A percentile compares a stretch with the other conserved stretches of the same genome.
Evolutionary conservation across 2,888 invertebrate genomes (phyloP).

Genomic region (Cecidostiba fungosa): DNA sequence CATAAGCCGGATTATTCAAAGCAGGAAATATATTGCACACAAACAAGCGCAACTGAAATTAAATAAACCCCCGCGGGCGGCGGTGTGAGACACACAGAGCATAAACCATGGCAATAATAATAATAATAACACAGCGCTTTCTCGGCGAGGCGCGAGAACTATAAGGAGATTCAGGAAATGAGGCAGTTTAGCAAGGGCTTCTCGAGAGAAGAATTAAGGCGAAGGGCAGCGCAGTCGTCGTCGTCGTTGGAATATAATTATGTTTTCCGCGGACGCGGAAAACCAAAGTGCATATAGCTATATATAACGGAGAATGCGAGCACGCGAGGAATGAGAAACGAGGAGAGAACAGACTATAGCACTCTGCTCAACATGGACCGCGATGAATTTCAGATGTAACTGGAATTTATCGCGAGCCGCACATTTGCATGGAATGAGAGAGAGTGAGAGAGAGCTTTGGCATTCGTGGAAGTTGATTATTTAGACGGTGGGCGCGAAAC

Average conservation of each 20-base stretch:
- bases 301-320: not conserved
- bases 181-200: constrained; percentile 53
- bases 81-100: not conserved
- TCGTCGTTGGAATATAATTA: constrained; percentile 41
- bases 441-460: not conserved
- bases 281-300: constrained; percentile 25
- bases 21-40: not conserved
- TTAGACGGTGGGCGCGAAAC: constrained; percentile 24
- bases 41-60: not conserved
- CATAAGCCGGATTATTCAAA: not conserved
- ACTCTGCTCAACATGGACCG: not conserved
- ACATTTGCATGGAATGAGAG: constrained; percentile 43
- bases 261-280: constrained; percentile 12
- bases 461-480: constrained; percentile 48
- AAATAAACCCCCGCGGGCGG: not conserved
- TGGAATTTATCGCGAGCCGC: constrained; percentile 59
- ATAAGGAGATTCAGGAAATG: constrained; percentile 50
- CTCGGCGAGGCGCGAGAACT: not conserved
- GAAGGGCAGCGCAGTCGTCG: constrained; percentile 32
- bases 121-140: not conserved
- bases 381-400: constrained; percentile 63
- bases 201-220: constrained; percentile 56
- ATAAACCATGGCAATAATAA: constrained; percentile 26
- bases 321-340: constrained; percentile 5
- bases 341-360: not conserved